Evolutionary conservation across 1,140 invertebrate genomes (phyloP).

Genomic region (Gryllus bimaculatus): DNA sequence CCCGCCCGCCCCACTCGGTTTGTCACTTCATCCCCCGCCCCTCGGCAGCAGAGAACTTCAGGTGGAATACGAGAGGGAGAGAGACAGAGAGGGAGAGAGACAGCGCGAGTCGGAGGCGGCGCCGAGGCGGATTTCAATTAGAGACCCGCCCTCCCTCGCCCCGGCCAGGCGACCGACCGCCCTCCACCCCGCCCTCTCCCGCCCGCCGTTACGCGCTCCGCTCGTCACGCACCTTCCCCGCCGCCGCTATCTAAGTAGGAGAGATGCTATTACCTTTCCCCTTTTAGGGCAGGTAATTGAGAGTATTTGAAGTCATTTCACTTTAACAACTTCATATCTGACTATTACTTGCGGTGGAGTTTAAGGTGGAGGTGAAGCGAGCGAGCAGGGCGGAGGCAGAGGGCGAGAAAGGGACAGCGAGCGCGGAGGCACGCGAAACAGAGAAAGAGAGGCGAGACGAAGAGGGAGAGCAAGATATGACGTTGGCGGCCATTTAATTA

Average conservation of each 20-base stretch:
- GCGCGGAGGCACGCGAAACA: background rate
- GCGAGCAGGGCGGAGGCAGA: background rate
- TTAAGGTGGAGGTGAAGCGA: slow-evolving; percentile 11
- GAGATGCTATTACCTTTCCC: slow-evolving; percentile 22
- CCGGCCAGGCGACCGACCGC: background rate
- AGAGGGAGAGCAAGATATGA: background rate
- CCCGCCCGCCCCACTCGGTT: background rate
- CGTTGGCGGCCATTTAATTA: background rate
- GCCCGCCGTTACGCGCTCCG: background rate
- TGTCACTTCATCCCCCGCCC: slow-evolving; percentile 8
- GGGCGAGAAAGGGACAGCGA: background rate
- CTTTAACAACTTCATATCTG: slow-evolving; percentile 24
- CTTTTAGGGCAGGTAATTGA: slow-evolving; percentile 22
- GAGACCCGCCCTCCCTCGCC: slow-evolving; percentile 9
- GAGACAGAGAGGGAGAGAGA: background rate
- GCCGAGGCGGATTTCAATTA: slow-evolving; percentile 20
- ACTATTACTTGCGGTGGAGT: slow-evolving; percentile 22
- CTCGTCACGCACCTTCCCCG: background rate
- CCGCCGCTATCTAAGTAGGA: slow-evolving; percentile 13
- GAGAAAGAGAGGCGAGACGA: background rate
- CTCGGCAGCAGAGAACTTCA: slow-evolving; percentile 13
- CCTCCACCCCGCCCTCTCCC: background rate
- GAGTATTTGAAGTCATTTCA: slow-evolving; percentile 22
- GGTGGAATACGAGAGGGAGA: slow-evolving; percentile 14
- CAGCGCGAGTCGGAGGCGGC: background rate